Evolutionary conservation across 64 coral and sea anemone genomes (phyloP).

Genomic region (Montipora sp.): DNA sequence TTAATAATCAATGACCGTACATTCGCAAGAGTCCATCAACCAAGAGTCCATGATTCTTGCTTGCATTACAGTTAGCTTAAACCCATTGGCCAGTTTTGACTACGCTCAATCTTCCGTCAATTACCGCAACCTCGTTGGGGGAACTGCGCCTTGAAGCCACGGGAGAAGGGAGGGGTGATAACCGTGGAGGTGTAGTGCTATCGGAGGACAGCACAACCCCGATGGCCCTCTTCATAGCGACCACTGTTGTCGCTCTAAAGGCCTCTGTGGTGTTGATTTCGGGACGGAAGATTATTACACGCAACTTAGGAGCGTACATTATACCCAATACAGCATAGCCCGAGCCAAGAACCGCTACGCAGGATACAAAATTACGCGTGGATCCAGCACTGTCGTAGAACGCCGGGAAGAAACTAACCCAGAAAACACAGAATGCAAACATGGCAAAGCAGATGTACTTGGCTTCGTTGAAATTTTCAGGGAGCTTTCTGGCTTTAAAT

Average conservation of each 20-base stretch:
- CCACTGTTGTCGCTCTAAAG: constrained; percentile 68
- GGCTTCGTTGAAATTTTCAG: constrained; percentile 98
- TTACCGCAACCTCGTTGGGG: not conserved
- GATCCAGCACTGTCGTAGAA: constrained; percentile 76
- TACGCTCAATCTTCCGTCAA: constrained; percentile 23
- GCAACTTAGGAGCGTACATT: constrained; percentile 91
- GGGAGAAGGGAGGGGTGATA: constrained; percentile 13
- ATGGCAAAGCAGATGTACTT: constrained; percentile 97
- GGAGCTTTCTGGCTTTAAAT: constrained; percentile 84
- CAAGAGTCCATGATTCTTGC: not conserved
- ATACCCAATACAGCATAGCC: constrained; percentile 59
- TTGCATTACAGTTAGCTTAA: not conserved
- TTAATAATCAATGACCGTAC: no score
- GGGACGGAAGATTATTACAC: constrained; percentile 81
- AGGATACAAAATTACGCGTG: constrained; percentile 65
- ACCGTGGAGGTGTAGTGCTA: constrained; percentile 10
- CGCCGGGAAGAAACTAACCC: constrained; percentile 76
- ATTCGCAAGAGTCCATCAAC: no score
- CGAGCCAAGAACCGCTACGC: constrained; percentile 55
- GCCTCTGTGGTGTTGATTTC: constrained; percentile 77
- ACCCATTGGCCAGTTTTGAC: constrained; percentile 15
- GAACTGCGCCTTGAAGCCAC: constrained; percentile 40
- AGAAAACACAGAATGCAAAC: constrained; percentile 90
- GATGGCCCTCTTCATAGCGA: constrained; percentile 8
- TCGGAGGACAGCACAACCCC: not conserved